Evolutionary conservation across 2,888 invertebrate genomes (phyloP).

Genomic region (Lasioglossum pauxillum): DNA sequence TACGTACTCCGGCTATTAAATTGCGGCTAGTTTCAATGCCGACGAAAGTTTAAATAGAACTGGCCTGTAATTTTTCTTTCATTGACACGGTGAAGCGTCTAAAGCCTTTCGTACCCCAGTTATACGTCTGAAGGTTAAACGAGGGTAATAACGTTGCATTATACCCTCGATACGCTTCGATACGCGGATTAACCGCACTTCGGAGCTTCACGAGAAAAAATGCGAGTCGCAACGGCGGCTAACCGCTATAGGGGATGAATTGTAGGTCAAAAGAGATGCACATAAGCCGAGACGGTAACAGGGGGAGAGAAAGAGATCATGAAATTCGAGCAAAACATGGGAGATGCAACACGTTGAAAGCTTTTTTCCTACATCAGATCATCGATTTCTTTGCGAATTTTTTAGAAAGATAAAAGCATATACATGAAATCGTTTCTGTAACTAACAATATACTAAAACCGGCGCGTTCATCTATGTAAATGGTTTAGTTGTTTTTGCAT

Average conservation of each 20-base stretch:
- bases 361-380: background rate
- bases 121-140: slow-evolving; percentile 50
- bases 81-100: background rate
- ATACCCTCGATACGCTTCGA: slow-evolving; percentile 58
- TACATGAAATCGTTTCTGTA: background rate
- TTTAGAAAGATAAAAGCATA: background rate
- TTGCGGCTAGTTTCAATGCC: background rate
- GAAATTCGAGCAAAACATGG: slow-evolving; percentile 14
- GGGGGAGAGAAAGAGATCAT: slow-evolving; percentile 5
- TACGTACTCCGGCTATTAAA: background rate
- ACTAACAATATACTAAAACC: background rate
- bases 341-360: background rate
- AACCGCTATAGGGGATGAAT: slow-evolving; percentile 39
- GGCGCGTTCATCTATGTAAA: background rate
- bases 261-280: slow-evolving; percentile 51
- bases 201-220: slow-evolving; percentile 45
- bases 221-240: slow-evolving; percentile 7
- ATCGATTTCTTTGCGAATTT: background rate
- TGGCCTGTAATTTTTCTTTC: background rate
- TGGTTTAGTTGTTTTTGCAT: background rate
- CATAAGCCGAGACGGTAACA: background rate
- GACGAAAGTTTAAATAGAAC: background rate
- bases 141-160: slow-evolving; percentile 46
- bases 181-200: slow-evolving; percentile 42
- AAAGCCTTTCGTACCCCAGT: slow-evolving; percentile 38